phyloP scores from a whole-genome alignment of 2,888 invertebrate genomes.

The Melangyna quadrimaculata region DNA sequence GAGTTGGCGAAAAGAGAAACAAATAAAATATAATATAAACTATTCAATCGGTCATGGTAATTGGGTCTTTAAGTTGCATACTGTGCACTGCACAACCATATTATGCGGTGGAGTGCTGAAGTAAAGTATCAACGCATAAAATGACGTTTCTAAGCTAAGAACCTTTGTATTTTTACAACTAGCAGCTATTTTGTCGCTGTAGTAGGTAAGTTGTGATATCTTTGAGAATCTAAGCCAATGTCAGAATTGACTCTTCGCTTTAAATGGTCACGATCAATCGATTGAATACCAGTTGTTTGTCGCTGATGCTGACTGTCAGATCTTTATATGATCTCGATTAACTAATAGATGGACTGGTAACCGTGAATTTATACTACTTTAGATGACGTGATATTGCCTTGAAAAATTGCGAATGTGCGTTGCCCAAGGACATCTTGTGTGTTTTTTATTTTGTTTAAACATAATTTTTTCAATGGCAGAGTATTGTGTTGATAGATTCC shows the following conservation, averaged over 20 bases:
- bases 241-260: conserved; percentile 61
- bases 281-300: conserved; percentile 62
- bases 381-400: conserved; percentile 53
- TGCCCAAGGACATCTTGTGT: conserved; percentile 51
- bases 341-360: conserved; percentile 51
- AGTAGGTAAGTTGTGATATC: too few species aligned
- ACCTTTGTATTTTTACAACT: background rate
- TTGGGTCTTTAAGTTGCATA: conserved; percentile 58
- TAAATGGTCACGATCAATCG: conserved; percentile 70
- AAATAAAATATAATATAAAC: conserved; percentile 26
- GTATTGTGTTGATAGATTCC: conserved; percentile 61
- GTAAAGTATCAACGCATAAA: background rate
- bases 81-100: background rate
- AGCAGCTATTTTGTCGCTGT: conserved; percentile 24
- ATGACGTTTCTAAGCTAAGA: conserved; percentile 57
- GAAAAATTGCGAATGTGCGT: conserved; percentile 19
- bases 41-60: conserved; percentile 71
- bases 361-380: background rate
- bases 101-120: background rate
- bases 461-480: conserved; percentile 21
- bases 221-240: conserved; percentile 71
- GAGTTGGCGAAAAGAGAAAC: background rate
- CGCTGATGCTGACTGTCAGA: conserved; percentile 19
- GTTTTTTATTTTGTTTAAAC: background rate
- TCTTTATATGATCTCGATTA: conserved; percentile 54